A percentile compares a stretch with the other conserved stretches of the same genome.
These are phyloP conservation scores for Paramormyrops hopkinsi DNA, from an alignment of 2,797 vertebrate species.

Conservation along the genomic window DNA sequence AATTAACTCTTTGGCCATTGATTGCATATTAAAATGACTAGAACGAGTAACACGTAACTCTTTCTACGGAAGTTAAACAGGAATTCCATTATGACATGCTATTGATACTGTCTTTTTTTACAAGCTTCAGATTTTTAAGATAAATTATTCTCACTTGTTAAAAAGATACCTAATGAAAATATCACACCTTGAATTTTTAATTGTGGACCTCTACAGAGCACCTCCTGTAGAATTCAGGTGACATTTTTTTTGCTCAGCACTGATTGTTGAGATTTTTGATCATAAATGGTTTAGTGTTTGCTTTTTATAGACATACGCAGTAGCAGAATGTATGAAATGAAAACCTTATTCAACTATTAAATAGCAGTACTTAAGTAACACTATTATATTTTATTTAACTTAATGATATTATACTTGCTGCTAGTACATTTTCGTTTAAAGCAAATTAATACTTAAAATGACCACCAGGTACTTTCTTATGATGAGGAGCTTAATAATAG, in stretches of 20 bases:
- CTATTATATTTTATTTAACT: not conserved
- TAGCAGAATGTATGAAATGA: not conserved
- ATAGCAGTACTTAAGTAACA: not conserved
- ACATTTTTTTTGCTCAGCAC: not conserved
- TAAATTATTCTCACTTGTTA: not conserved
- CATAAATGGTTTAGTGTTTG: not conserved
- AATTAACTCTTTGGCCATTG: not conserved
- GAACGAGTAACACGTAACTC: not conserved
- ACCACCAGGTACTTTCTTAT: not conserved
- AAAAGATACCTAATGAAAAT: not conserved
- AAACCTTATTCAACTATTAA: not conserved
- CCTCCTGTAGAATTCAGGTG: not conserved
- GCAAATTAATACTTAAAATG: not conserved
- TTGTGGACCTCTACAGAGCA: not conserved
- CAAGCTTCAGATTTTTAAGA: not conserved
- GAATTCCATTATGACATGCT: not conserved
- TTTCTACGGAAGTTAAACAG: not conserved
- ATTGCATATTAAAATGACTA: not conserved
- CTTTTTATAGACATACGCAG: not conserved
- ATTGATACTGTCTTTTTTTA: not conserved
- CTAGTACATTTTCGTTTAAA: not conserved
- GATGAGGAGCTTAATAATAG: constrained; percentile 7
- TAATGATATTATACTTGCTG: not conserved
- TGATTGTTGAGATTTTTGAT: not conserved
- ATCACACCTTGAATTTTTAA: not conserved